These are phyloP conservation scores for Pseudochirops cupreus DNA, from an alignment of 2,797 vertebrate genomes.

Conservation along the genomic window DNA sequence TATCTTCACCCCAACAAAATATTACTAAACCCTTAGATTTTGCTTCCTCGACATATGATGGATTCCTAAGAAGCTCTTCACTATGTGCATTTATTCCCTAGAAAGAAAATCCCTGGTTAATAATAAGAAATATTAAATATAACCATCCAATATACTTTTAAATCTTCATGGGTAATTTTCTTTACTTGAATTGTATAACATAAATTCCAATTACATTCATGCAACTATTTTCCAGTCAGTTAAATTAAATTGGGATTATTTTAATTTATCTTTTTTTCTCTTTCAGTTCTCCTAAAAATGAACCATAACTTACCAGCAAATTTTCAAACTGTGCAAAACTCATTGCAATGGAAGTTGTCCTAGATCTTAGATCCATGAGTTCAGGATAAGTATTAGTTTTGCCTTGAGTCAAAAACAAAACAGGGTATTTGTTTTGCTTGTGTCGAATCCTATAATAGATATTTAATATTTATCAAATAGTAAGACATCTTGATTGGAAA, in stretches of 20 bases:
- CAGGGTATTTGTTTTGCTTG: constrained; percentile 98
- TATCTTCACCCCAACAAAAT: constrained; percentile 98
- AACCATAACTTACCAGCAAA: constrained; percentile 90
- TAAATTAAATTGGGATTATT: neutral
- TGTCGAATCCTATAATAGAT: constrained; percentile 91
- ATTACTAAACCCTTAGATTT: constrained; percentile 95
- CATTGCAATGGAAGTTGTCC: constrained; percentile 94
- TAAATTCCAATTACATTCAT: neutral
- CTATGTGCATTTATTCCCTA: constrained; percentile 96
- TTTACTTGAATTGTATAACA: neutral
- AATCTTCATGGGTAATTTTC: neutral
- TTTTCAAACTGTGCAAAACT: constrained; percentile 98
- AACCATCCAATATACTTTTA: neutral
- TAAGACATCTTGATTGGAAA: constrained; percentile 43
- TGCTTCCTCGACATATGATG: constrained; percentile 89
- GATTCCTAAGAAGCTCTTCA: constrained; percentile 94
- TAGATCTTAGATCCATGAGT: constrained; percentile 96
- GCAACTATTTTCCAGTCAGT: constrained; percentile 42
- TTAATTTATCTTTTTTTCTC: neutral
- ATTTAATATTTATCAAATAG: constrained; percentile 39
- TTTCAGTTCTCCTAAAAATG: constrained; percentile 8
- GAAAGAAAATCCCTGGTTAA: constrained; percentile 62
- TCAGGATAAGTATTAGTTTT: constrained; percentile 93
- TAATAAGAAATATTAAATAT: neutral
- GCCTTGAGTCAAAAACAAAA: constrained; percentile 98